Conservation (phyloP, 2,113 vertebrate genomes). For the Leucopsar rothschildi region DNA sequence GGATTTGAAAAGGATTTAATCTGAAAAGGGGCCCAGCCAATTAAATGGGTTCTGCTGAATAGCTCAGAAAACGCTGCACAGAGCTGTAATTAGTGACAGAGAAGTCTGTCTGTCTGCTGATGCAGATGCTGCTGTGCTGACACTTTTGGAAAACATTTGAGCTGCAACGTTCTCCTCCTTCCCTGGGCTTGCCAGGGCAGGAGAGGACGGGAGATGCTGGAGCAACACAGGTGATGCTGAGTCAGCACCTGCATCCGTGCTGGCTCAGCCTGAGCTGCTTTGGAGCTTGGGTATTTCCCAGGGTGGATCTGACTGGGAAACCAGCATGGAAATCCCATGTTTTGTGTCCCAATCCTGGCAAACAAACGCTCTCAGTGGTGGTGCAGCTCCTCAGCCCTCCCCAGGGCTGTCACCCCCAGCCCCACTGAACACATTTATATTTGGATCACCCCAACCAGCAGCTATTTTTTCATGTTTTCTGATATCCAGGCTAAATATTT, state of each 20-base stretch:
- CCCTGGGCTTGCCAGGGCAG: background rate
- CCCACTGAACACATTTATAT: rapidly evolving
- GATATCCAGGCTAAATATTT: background rate
- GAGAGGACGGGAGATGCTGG: background rate
- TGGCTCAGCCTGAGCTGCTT: rapidly evolving
- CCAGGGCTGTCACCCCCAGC: background rate
- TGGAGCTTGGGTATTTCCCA: background rate
- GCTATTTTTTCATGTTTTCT: background rate
- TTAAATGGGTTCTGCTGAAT: background rate
- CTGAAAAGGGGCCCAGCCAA: background rate
- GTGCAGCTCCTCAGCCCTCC: background rate
- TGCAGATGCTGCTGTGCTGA: background rate
- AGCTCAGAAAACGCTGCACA: background rate
- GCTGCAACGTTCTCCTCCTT: background rate
- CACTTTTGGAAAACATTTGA: background rate
- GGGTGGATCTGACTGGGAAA: background rate
- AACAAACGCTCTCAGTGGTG: rapidly evolving
- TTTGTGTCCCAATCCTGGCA: background rate
- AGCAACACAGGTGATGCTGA: background rate
- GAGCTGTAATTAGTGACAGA: background rate
- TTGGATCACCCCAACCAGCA: background rate
- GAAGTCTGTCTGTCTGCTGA: background rate
- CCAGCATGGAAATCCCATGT: background rate
- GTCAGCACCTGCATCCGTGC: rapidly evolving
- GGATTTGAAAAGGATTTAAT: background rate